phyloP scores from a whole-genome alignment of 2,888 invertebrate genomes.

The Clusia tigrina region DNA sequence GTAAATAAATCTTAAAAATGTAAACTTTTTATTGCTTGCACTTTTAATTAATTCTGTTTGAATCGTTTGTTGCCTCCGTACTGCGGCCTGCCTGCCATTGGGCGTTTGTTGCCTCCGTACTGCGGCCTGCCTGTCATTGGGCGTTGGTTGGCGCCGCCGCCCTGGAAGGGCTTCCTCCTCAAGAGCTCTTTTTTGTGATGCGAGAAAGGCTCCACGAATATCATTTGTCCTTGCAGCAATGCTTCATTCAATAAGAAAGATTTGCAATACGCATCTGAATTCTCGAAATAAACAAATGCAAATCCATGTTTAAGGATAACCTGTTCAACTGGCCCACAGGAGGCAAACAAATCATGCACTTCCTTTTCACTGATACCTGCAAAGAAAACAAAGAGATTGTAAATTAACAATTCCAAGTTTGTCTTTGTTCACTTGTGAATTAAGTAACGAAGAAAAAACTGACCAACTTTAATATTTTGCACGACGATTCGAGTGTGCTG shows the following conservation, averaged over 20 bases:
- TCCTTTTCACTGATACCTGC: slow-evolving; percentile 39
- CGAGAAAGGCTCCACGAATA: slow-evolving; percentile 53
- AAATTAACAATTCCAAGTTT: too few relatives aligned
- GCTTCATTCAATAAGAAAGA: slow-evolving; percentile 49
- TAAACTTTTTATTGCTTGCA: too few relatives aligned
- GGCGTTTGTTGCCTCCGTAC: neutral
- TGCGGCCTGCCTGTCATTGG: neutral
- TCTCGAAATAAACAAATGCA: slow-evolving; percentile 46
- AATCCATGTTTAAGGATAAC: slow-evolving; percentile 29
- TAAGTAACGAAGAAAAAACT: too few relatives aligned
- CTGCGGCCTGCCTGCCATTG: too few relatives aligned
- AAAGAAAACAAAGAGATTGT: neutral
- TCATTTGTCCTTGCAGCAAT: slow-evolving; percentile 32
- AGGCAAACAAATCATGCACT: slow-evolving; percentile 37
- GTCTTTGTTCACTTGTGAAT: neutral
- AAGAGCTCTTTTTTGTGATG: slow-evolving; percentile 35
- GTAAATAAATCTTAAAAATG: too few relatives aligned
- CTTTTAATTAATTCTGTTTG: neutral
- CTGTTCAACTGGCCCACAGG: slow-evolving; percentile 42
- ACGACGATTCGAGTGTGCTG: slow-evolving; percentile 30
- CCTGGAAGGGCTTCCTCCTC: slow-evolving; percentile 7
- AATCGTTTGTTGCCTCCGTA: neutral
- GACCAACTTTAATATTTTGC: slow-evolving; percentile 34
- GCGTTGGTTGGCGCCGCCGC: slow-evolving; percentile 30
- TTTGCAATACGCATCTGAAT: slow-evolving; percentile 50